A percentile compares a stretch with the other conserved stretches of the same genome.
These are phyloP conservation scores for Notarius quadriscutis DNA, from an alignment of 2,113 vertebrate genomes.

Conservation along the genomic window DNA sequence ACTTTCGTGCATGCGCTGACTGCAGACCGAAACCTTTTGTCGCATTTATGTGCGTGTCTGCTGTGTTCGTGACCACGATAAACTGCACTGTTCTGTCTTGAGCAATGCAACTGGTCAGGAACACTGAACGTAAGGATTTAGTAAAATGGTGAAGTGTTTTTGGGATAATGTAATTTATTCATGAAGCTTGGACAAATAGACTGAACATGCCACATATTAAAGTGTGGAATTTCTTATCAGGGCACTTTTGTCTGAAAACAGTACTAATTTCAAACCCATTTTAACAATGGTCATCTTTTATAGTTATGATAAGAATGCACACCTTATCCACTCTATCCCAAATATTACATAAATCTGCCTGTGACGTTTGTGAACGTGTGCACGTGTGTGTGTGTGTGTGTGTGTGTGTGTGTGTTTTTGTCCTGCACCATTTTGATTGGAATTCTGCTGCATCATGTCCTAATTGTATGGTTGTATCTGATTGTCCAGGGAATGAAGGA, in stretches of 20 bases:
- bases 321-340: background rate
- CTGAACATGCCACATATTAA: background rate
- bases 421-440: background rate
- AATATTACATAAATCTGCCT: background rate
- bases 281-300: background rate
- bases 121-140: background rate
- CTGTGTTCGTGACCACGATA: conserved; percentile 21
- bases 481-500: conserved; percentile 10
- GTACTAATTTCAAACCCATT: background rate
- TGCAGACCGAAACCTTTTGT: background rate
- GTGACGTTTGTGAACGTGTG: background rate
- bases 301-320: background rate
- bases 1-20: conserved; percentile 12
- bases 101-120: background rate
- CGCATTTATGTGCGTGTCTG: background rate
- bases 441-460: conserved; percentile 39
- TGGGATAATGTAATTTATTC: background rate
- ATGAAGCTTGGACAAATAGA: background rate
- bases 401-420: background rate
- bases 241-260: background rate
- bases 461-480: background rate
- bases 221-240: background rate
- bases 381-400: background rate
- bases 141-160: background rate
- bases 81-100: background rate